Conservation (phyloP, 2,888 invertebrate genomes). For the Noctua janthe region DNA sequence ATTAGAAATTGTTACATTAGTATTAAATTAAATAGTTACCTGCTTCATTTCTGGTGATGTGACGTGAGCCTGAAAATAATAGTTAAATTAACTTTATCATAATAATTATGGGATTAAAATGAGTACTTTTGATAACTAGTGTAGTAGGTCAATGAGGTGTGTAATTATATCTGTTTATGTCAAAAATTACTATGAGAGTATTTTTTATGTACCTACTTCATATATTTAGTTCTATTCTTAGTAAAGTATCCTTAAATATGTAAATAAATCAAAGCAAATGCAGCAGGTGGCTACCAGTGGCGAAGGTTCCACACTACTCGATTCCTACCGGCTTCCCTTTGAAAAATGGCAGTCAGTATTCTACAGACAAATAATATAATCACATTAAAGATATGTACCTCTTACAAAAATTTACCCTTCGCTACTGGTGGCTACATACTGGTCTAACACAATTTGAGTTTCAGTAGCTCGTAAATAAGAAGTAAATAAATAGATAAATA, state of each 20-base stretch:
- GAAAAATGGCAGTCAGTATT: too few relatives aligned
- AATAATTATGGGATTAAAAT: conserved; percentile 20
- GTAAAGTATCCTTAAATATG: neutral
- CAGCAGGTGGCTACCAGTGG: too few relatives aligned
- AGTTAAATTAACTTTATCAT: conserved; percentile 30
- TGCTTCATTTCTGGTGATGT: conserved; percentile 90
- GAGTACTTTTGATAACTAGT: neutral
- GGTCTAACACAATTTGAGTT: neutral
- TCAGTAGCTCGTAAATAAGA: neutral
- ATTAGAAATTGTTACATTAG: neutral
- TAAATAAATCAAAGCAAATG: neutral
- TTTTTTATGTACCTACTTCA: neutral
- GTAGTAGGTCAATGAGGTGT: neutral
- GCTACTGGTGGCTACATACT: neutral
- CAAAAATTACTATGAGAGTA: neutral
- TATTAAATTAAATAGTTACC: conserved; percentile 77
- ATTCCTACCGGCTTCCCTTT: too few relatives aligned
- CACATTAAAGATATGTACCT: too few relatives aligned
- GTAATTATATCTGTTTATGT: neutral
- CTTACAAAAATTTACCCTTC: too few relatives aligned
- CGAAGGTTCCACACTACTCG: too few relatives aligned
- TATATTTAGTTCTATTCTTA: neutral
- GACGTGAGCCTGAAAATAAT: conserved; percentile 87
- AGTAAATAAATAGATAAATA: conserved; percentile 1
- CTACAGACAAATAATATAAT: too few relatives aligned